Conservation (phyloP, 2,888 invertebrate genomes). For the Vesta saturnalis region DNA sequence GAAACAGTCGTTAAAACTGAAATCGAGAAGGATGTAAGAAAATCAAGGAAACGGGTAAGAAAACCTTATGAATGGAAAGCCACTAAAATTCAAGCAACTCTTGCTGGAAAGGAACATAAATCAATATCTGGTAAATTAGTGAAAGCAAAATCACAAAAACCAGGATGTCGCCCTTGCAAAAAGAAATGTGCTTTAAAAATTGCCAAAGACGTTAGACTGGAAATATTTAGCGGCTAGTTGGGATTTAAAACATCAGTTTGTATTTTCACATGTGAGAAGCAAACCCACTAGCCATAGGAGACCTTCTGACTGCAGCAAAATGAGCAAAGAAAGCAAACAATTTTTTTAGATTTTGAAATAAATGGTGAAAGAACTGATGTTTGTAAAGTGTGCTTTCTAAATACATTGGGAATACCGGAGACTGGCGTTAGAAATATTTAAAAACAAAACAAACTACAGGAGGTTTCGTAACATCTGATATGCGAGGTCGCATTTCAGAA, state of each 20-base stretch:
- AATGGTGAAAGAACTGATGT: constrained; percentile 11
- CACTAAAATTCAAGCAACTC: constrained; percentile 11
- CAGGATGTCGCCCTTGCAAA: constrained; percentile 7
- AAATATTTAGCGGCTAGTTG: constrained; percentile 17
- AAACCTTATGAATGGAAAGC: constrained; percentile 4
- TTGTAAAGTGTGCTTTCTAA: constrained; percentile 17
- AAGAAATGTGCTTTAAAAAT: constrained; percentile 13
- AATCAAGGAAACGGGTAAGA: constrained; percentile 12
- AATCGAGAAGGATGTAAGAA: neutral
- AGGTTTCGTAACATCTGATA: constrained; percentile 9
- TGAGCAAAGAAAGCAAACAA: constrained; percentile 6
- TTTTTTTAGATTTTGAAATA: constrained; percentile 14
- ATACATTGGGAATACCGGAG: constrained; percentile 9
- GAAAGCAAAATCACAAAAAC: constrained; percentile 12
- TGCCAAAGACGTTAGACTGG: constrained; percentile 4
- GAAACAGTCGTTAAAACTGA: constrained; percentile 6
- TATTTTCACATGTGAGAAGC: constrained; percentile 13
- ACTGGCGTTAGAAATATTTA: constrained; percentile 2
- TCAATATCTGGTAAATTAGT: constrained; percentile 11
- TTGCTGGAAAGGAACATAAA: constrained; percentile 11
- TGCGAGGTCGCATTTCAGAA: constrained; percentile 3
- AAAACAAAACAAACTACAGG: constrained; percentile 9
- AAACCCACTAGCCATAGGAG: constrained; percentile 13
- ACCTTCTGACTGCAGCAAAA: constrained; percentile 6
- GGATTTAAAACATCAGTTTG: constrained; percentile 15